These are phyloP conservation scores for Drosophila borealis DNA, from an alignment of 2,888 invertebrate species.

Conservation along the genomic window DNA sequence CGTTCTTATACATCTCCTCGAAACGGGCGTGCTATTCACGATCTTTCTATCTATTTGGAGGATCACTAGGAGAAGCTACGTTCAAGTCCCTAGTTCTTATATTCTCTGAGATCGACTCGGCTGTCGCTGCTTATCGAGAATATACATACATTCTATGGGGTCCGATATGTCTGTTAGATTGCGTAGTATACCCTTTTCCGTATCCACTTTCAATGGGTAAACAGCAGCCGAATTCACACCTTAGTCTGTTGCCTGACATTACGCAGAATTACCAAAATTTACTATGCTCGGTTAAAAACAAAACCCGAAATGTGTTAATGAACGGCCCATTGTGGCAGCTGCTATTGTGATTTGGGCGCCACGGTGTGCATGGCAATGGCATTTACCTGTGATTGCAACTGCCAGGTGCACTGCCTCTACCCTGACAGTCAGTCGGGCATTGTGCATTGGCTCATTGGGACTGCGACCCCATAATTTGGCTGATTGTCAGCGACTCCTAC, in stretches of 20 bases:
- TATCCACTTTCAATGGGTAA: too few relatives aligned
- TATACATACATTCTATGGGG: too few relatives aligned
- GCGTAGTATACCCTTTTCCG: too few relatives aligned
- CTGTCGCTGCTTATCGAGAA: too few relatives aligned
- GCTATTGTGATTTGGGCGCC: slow-evolving; percentile 48
- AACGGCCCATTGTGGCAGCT: slow-evolving; percentile 64
- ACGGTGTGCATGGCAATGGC: slow-evolving; percentile 25
- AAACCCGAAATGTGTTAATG: slow-evolving; percentile 61
- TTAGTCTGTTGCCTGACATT: slow-evolving; percentile 10
- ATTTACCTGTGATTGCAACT: slow-evolving; percentile 24
- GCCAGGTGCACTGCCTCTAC: slow-evolving; percentile 32
- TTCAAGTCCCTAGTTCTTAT: too few relatives aligned
- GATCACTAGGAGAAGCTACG: too few relatives aligned
- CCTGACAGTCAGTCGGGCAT: not conserved
- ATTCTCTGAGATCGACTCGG: too few relatives aligned
- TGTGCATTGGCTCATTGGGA: slow-evolving; percentile 35
- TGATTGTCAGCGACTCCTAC: slow-evolving; percentile 58
- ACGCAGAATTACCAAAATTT: slow-evolving; percentile 13
- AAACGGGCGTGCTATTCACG: too few relatives aligned
- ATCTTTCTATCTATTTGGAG: too few relatives aligned
- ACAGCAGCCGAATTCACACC: slow-evolving; percentile 33
- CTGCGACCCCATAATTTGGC: slow-evolving; percentile 69
- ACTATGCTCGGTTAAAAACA: slow-evolving; percentile 6
- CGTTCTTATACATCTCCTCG: too few relatives aligned
- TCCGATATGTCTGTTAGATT: too few relatives aligned